These are phyloP conservation scores for Peromyscus aztecus DNA, from an alignment of 2,797 vertebrate genomes.

Conservation along the genomic window DNA sequence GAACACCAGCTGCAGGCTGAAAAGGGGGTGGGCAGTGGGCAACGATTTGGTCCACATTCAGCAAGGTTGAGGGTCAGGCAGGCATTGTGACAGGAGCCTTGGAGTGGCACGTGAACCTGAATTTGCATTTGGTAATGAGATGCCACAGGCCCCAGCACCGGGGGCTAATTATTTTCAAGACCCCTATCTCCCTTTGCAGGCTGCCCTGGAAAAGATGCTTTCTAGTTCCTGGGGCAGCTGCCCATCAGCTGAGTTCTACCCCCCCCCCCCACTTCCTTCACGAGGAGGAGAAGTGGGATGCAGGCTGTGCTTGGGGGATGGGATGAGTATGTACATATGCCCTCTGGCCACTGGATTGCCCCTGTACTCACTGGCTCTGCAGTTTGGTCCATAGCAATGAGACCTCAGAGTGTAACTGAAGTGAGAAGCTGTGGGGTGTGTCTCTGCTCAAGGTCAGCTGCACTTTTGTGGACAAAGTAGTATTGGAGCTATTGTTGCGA, in stretches of 20 bases:
- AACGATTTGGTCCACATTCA: constrained; percentile 53
- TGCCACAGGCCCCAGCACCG: constrained; percentile 54
- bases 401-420: background rate
- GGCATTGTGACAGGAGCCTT: constrained; percentile 85
- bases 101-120: constrained; percentile 82
- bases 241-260: constrained; percentile 56
- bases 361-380: background rate
- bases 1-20: constrained; percentile 72
- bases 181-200: constrained; percentile 72
- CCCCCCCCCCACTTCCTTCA: too few relatives aligned
- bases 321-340: background rate
- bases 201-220: constrained; percentile 52
- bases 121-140: constrained; percentile 89
- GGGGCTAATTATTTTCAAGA: constrained; percentile 79
- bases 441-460: background rate
- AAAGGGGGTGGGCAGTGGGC: constrained; percentile 7
- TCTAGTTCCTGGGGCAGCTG: constrained; percentile 69
- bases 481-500: background rate
- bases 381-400: background rate
- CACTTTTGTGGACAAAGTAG: background rate
- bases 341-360: background rate
- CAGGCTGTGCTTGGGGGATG: background rate
- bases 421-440: background rate
- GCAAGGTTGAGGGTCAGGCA: constrained; percentile 45
- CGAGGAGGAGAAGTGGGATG: background rate